Evolutionary conservation across 2,888 invertebrate genomes (phyloP), one percentile per base, ranked within the genome.

Genomic region (Syritta pipiens): DNA sequence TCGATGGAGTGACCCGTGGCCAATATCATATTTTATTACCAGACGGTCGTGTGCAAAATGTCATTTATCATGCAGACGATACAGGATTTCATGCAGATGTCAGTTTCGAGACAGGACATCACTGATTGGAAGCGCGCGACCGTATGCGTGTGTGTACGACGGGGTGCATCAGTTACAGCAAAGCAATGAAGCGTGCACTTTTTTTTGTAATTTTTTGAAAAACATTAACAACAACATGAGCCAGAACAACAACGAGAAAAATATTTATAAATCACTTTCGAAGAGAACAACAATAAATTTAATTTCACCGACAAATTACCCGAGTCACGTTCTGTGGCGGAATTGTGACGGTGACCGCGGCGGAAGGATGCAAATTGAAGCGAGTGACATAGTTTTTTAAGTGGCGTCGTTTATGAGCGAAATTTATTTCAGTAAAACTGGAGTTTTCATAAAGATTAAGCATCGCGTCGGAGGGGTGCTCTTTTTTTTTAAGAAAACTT

Each of bases 51-150:
- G 89, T 94, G 85, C 95, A 95, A 89, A 92, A 92, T 83, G 95
- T 95, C 49, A 90, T 92, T 77, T 96, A 96, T 88, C 92, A 92
- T 83, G 95, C 94, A 0, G 95, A 95, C 63, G 92, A 93, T 46
- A 90, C 91, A 49, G 95, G 95, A 4, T 95, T 92, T 87, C 94
- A 94, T 85, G 95, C 95, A 3, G 92, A 93, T 84, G 93, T 95
- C 40, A 92, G 93, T 10, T 95, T 55, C 20, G 51, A 72, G 6
- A 24, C 62, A 37, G 44, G 32, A 12, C 51, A 35, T 53, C 19
- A 44, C 17, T 59, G 17, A 59, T 59, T 37, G 17, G 9, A 0
- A 9, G 1, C n/a, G 7, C n/a, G 7, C 9, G n/a, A 28, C 7
- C 2, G 7, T 28, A n/a, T 5, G 10, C 3, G 14, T 1, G 26